Evolutionary conservation across 2,113 vertebrate species (phyloP).

Genomic region (Pithys albifrons): DNA sequence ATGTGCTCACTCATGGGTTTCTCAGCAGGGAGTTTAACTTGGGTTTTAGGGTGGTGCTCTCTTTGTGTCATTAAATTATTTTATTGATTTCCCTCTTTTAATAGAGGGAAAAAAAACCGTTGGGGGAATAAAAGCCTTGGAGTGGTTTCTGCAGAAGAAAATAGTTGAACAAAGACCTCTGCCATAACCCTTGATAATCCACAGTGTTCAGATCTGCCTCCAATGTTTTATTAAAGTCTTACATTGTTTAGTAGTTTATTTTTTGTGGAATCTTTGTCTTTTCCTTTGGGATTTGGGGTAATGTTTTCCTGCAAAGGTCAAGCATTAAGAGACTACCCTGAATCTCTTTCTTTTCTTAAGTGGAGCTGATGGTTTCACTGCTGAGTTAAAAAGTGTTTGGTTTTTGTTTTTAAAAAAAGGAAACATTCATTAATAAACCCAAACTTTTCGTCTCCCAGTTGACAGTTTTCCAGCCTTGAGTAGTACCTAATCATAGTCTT

Average conservation of each 20-base stretch:
- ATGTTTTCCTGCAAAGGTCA: constrained; percentile 14
- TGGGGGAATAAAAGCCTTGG: neutral
- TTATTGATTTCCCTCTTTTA: neutral
- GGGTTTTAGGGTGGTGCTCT: neutral
- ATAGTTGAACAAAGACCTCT: neutral
- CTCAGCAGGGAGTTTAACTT: neutral
- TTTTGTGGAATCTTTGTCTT: constrained; percentile 27
- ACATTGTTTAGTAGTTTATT: constrained; percentile 51
- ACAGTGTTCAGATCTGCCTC: neutral
- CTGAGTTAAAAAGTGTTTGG: neutral
- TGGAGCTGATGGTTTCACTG: neutral
- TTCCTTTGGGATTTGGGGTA: constrained; percentile 16
- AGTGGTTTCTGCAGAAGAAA: neutral
- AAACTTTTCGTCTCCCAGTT: neutral
- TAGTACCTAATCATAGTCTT: neutral
- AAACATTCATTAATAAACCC: neutral
- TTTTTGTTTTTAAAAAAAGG: neutral
- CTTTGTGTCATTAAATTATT: neutral
- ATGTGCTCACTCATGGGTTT: neutral
- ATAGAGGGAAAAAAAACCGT: neutral
- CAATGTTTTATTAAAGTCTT: constrained; percentile 43
- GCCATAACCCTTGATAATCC: neutral
- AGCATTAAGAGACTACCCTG: constrained; percentile 9
- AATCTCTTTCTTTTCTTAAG: neutral
- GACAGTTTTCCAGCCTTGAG: neutral